Percentiles rank a stretch among this genome's conserved stretches.
These are phyloP conservation scores for Drosophila kuntzei DNA, from an alignment of 2,888 invertebrate species.

Conservation along the genomic window DNA sequence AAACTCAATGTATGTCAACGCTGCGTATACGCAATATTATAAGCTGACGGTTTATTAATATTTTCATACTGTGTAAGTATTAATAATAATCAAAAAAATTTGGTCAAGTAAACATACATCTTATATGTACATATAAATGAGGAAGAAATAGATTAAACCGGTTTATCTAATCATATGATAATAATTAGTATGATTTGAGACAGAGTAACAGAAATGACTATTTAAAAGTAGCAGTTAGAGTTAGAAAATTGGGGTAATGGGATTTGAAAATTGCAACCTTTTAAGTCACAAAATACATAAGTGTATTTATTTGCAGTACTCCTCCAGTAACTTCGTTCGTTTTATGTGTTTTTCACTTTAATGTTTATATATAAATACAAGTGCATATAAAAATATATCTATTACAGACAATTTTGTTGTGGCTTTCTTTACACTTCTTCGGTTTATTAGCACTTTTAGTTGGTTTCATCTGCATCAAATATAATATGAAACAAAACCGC, in stretches of 20 bases:
- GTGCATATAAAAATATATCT: slow-evolving; percentile 3
- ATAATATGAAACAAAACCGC: slow-evolving; percentile 27
- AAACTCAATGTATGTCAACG: slow-evolving; percentile 44
- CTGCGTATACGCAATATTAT: slow-evolving; percentile 56
- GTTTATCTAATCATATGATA: neutral
- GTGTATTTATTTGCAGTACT: slow-evolving; percentile 13
- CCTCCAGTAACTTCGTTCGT: slow-evolving; percentile 1
- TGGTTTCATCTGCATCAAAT: slow-evolving; percentile 15
- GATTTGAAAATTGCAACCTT: slow-evolving; percentile 1
- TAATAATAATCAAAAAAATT: neutral
- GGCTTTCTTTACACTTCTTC: slow-evolving; percentile 25
- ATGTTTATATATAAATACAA: slow-evolving; percentile 8
- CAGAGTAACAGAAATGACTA: neutral
- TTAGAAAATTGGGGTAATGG: neutral
- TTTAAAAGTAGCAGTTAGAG: neutral
- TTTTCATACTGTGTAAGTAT: neutral
- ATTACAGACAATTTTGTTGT: slow-evolving; percentile 13
- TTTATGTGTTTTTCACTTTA: slow-evolving; percentile 39
- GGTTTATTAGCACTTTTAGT: slow-evolving; percentile 39
- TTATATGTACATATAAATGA: neutral
- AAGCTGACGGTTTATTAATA: slow-evolving; percentile 51
- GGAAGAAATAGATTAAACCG: neutral
- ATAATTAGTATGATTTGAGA: neutral
- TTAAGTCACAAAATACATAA: neutral
- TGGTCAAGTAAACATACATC: slow-evolving; percentile 2